Evolutionary conservation across 2,113 vertebrate genomes (phyloP).

Genomic region (Conger conger): DNA sequence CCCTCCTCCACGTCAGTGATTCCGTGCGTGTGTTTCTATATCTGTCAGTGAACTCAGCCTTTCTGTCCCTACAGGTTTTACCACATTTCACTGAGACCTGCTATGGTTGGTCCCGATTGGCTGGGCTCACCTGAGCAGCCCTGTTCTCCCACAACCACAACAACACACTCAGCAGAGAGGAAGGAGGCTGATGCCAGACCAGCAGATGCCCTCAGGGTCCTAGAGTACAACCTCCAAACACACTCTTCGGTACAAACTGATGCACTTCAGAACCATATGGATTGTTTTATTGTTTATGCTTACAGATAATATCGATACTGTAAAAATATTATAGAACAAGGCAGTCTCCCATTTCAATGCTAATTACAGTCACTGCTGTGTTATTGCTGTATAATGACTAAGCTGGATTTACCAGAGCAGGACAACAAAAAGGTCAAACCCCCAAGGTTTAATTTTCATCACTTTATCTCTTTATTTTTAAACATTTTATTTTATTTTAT

Average conservation of each 20-base stretch:
- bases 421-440: neutral
- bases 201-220: slow-evolving; percentile 33
- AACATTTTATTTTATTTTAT: neutral
- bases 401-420: neutral
- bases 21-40: slow-evolving; percentile 28
- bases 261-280: neutral
- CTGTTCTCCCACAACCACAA: slow-evolving; percentile 34
- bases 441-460: no score
- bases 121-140: slow-evolving; percentile 43
- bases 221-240: slow-evolving; percentile 18
- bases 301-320: neutral
- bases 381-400: neutral
- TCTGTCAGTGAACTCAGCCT: slow-evolving; percentile 40
- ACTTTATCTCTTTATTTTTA: neutral
- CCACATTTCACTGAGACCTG: slow-evolving; percentile 54
- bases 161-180: slow-evolving; percentile 26
- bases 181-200: slow-evolving; percentile 13
- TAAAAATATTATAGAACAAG: neutral
- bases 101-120: slow-evolving; percentile 47
- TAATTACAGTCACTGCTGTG: neutral
- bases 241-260: neutral
- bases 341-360: neutral
- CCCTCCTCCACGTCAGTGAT: slow-evolving; percentile 27
- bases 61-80: slow-evolving; percentile 54
- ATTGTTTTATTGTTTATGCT: neutral